A percentile compares a stretch with the other conserved stretches of the same genome.
Conservation (phyloP, 2,113 vertebrate species). For the Conger conger region DNA sequence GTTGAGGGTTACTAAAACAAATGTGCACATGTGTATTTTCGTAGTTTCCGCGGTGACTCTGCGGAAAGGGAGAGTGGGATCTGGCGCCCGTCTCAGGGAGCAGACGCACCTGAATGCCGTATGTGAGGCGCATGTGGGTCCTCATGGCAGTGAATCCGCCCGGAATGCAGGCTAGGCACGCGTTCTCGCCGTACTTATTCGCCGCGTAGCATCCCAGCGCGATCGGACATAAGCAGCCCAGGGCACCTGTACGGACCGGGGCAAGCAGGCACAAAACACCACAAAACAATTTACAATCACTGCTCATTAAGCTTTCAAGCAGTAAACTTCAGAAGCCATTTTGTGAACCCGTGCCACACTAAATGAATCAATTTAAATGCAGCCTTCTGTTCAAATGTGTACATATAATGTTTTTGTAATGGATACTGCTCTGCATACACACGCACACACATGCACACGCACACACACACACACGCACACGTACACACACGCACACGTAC, state of each 20-base stretch:
- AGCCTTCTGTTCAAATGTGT: neutral
- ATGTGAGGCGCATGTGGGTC: constrained; percentile 80
- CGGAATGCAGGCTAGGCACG: constrained; percentile 65
- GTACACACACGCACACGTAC: too few relatives aligned
- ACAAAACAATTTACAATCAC: neutral
- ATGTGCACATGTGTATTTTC: neutral
- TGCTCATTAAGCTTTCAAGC: neutral
- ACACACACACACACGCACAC: too few relatives aligned
- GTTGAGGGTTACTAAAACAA: too few relatives aligned
- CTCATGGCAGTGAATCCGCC: constrained; percentile 72
- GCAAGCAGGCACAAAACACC: neutral
- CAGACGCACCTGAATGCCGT: constrained; percentile 71
- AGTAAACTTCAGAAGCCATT: too few relatives aligned
- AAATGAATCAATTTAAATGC: neutral
- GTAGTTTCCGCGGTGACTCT: neutral
- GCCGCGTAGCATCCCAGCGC: constrained; percentile 70
- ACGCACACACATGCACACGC: neutral
- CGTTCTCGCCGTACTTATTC: constrained; percentile 70
- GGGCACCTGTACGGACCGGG: constrained; percentile 49
- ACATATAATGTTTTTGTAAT: neutral
- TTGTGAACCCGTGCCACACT: neutral
- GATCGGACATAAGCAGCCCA: constrained; percentile 65
- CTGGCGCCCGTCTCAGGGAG: neutral
- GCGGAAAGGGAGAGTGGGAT: neutral
- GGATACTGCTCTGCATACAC: too few relatives aligned